phyloP scores from a whole-genome alignment of 35 echinoderm and acorn worm species.

The Diadema setosum region DNA sequence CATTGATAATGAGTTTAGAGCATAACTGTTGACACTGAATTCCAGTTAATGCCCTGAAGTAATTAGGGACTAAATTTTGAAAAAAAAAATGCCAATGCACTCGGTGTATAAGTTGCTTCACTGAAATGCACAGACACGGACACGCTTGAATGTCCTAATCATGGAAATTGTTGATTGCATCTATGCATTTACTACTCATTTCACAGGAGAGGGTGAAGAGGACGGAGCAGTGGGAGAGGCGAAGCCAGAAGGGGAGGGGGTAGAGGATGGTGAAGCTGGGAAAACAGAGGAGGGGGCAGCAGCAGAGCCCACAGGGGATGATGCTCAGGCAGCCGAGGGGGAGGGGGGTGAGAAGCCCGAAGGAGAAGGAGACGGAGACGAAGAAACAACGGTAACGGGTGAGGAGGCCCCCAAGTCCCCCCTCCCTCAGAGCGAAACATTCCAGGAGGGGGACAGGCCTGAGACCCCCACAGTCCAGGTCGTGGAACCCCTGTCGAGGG shows the following conservation, averaged over 20 bases:
- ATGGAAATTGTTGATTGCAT: no score
- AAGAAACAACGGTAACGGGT: background rate
- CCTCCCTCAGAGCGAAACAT: slow-evolving; percentile 93
- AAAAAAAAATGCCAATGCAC: no score
- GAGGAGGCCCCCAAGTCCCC: slow-evolving; percentile 56
- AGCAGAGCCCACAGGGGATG: background rate
- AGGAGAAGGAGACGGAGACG: slow-evolving; percentile 4
- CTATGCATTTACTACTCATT: no score
- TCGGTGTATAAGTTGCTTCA: no score
- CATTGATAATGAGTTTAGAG: no score
- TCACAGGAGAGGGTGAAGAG: background rate
- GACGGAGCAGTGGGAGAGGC: background rate
- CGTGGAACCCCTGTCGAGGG: slow-evolving; percentile 88
- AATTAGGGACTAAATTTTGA: no score
- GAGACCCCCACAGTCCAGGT: slow-evolving; percentile 90
- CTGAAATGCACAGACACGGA: no score
- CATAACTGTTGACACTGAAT: no score
- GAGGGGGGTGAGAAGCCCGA: background rate
- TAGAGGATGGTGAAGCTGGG: background rate
- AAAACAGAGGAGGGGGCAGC: slow-evolving; percentile 3
- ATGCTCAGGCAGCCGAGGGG: background rate
- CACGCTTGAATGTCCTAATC: no score
- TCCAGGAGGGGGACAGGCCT: slow-evolving; percentile 93
- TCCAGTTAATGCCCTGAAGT: no score
- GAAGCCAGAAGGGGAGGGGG: background rate